phyloP scores from a whole-genome alignment of 2,888 invertebrate genomes.

The Ellobium chinense region DNA sequence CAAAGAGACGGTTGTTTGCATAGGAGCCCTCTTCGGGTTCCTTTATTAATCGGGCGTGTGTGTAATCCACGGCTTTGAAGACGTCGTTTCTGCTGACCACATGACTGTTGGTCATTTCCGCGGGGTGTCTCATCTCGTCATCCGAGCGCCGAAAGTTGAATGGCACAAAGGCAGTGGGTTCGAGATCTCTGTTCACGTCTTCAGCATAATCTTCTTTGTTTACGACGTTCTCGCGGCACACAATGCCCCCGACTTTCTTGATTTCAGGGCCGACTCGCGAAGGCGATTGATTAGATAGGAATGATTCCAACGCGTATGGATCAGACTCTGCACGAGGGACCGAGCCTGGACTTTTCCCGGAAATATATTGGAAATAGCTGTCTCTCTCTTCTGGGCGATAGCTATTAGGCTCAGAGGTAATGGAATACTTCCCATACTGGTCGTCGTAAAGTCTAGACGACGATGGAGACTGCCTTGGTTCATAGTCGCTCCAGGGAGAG shows the following conservation, averaged over 20 bases:
- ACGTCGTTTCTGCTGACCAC: neutral
- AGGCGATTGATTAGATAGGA: too few species aligned
- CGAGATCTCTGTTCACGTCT: constrained; percentile 37
- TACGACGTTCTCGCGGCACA: constrained; percentile 36
- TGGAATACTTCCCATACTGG: neutral
- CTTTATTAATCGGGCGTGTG: too few species aligned
- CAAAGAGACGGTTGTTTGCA: constrained; percentile 21
- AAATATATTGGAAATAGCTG: constrained; percentile 20
- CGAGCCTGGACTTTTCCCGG: neutral
- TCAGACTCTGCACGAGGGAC: neutral
- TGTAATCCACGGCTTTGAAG: neutral
- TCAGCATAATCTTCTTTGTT: constrained; percentile 45
- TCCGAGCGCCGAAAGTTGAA: constrained; percentile 3
- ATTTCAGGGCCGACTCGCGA: constrained; percentile 12
- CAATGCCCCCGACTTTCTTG: constrained; percentile 36
- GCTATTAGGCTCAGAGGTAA: neutral
- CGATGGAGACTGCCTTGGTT: neutral
- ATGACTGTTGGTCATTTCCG: neutral
- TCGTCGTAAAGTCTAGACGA: neutral
- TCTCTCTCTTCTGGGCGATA: neutral
- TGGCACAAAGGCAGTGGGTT: constrained; percentile 21
- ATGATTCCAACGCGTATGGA: neutral
- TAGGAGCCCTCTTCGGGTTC: constrained; percentile 13
- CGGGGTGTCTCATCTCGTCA: neutral
- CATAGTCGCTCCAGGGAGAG: constrained; percentile 1